Evolutionary conservation across 1,140 invertebrate genomes (phyloP), one percentile per base, ranked within the genome.

Genomic region (Drosophila orosa): DNA sequence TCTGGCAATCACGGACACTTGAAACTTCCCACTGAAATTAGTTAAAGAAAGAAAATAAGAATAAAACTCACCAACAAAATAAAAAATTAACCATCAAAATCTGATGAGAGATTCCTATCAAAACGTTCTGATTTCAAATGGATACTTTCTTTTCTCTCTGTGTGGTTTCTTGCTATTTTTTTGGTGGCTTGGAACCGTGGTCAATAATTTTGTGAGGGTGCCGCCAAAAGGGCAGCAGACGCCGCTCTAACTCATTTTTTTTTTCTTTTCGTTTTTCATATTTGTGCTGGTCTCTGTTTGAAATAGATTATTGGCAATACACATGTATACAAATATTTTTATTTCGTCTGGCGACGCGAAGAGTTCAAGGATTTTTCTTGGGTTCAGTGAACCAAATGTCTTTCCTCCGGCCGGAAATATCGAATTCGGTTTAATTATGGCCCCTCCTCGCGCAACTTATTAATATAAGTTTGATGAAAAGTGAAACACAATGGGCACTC

Each of bases 161-260:
- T 42, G 48, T 47, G 40, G 29, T 4, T 25, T 15, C 56, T 63
- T 65, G 47, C 44, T 63, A 48, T 78, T 66, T 80, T 73, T 63
- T 66, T 68, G 5, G 31, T 40, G 12, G 35, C 35, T 50, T 72
- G 72, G 50, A 72, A 76, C 78, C 73, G 59, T 91, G 85, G 63
- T 80, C 90, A 91, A 91, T 91, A 91, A 91, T 91, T 91, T 91
- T 91, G 90, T 84, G 90, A 91, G 90, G 90, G 90, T 91, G 90
- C 90, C 90, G 90, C 89, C 90, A 91, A 89, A 85, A 72, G 80
- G 84, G 84, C 80, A 83, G 79, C 80, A 84, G 79, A 74, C 76
- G 60, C 80, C 62, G 57, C 63, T 72, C 57, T 65, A 63, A 61
- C 50, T 81, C 52, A 65, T 48, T 60, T 78, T 66, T 62, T 29